Evolutionary conservation across 2,797 vertebrate genomes (phyloP), one percentile per base, ranked within the genome.

Genomic region (Artibeus lituratus): DNA sequence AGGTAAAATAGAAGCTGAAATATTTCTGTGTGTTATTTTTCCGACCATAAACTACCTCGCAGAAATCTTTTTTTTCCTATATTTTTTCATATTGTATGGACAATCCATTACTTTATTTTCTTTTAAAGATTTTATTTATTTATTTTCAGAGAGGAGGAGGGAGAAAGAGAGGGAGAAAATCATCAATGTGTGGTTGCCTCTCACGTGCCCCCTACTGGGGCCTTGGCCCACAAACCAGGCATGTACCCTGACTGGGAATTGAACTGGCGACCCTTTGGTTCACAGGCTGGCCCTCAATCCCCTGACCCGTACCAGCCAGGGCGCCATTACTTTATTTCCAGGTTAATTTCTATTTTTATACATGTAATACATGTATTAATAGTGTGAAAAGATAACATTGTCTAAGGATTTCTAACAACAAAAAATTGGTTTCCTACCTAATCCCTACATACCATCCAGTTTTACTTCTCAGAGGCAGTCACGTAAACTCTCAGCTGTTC

Each of bases 331-430:
- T 62, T 62, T 32, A 62, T 35, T 84, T 55, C 51, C 72, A 72
- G 62, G 15, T 89, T 78, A 53, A 78, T 72, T 95, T 85, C 86
- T 95, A 32, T 73, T 73, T 89, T 93, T 80, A 77, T 57, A 76
- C 26, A 82, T 51, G 57, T 18, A 80, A 74, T n/a, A 19, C 32
- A 67, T 10, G 3, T 57, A 39, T 29, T 32, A 65, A 44, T 55
- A 73, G 37, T 49, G 86, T 73, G 37, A 90, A 86, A 86, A 59
- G 12, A 22, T 77, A 47, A n/a, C 42, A 78, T 32, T 86, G 88
- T 47, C 44, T 65, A 37, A 85, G 69, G 55, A 73, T 91, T 73
- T 80, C 73, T 55, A 73, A 80, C 70, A 65, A 69, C 18, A 90
- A 65, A 72, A 78, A 90, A 35, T 42, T 55, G 67, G 57, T 55